Percentiles rank a stretch among this genome's conserved stretches.
phyloP scores from a whole-genome alignment of 2,888 invertebrate species.

The Cynaeus angustus region DNA sequence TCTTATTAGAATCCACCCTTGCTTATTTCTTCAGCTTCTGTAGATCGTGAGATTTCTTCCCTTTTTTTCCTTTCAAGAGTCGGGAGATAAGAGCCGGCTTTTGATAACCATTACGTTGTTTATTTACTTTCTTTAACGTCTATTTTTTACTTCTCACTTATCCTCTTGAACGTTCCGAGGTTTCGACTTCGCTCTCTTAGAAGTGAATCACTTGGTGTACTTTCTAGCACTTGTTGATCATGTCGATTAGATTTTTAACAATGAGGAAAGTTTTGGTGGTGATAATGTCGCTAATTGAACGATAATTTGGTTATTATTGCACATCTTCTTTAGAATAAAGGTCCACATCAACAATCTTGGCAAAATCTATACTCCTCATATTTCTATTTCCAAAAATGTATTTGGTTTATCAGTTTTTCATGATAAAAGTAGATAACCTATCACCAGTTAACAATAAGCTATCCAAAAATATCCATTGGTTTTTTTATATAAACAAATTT shows the following conservation, averaged over 20 bases:
- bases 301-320: constrained; percentile 28
- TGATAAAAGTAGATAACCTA: no score
- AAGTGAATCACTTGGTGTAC: constrained; percentile 11
- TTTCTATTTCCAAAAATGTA: no score
- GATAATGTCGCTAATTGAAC: constrained; percentile 30
- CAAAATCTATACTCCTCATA: background rate
- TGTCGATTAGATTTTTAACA: constrained; percentile 26
- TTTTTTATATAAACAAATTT: no score
- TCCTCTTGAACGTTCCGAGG: background rate
- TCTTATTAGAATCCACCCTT: constrained; percentile 36
- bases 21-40: background rate
- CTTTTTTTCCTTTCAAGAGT: background rate
- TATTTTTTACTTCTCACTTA: constrained; percentile 1
- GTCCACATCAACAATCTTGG: constrained; percentile 3
- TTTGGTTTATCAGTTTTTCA: background rate
- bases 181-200: background rate
- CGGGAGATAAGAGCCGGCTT: constrained; percentile 10
- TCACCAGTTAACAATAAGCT: no score
- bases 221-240: constrained; percentile 27
- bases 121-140: background rate
- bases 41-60: background rate
- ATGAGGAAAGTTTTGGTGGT: constrained; percentile 23
- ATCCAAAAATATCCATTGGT: no score
- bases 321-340: constrained; percentile 5
- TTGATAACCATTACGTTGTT: constrained; percentile 11